Base-by-base conservation (phyloP, 2,113 vertebrate species). In the Pluvialis apricaria region DNA sequence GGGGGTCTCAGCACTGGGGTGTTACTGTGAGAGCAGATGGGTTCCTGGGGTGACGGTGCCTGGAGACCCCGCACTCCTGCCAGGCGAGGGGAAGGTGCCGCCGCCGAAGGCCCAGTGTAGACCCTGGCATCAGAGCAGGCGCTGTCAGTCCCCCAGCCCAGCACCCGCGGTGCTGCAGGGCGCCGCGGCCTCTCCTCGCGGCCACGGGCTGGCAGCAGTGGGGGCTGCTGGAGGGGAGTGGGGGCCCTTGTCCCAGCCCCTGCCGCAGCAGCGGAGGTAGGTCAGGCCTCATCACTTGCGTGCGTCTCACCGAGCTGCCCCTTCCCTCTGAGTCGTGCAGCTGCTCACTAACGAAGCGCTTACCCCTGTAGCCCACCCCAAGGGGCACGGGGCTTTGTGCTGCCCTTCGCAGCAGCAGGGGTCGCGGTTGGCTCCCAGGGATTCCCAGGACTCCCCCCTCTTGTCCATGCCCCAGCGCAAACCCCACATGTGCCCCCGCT, bases 401-500 rank as follows among this genome's bases (percentile, higher is more conserved):
- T 22, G 29, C 29, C 31, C n/a, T 15, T 12, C 1, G 4, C 58
- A 26, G 21, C 16, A 3, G 25, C 18, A 9, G 52, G 47, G 8
- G 10, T 4, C 17, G 5, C 1, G 6, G 64, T 3, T 15, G 45
- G 42, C 18, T 51, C 21, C 26, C 15, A 9, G 31, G 4, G 51
- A 32, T 28, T 29, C 52, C 55, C 18, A 25, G 22, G 21, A 6
- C 15, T 62, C 13, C 0, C 14, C 5, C 4, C 17, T 57, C 36
- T 6, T 14, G 11, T n/a, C 29, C 6, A 0, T 5, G 6, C 31
- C 31, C 55, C 60, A 55, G 22, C 22, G n/a, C 1, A 2, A 40
- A 1, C 24, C 29, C 68, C 15, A 5, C 0, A 1, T 0, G 1
- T 5, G 4, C 12, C 32, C 38, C 44, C 2, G 11, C 45, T 21